phyloP scores from a whole-genome alignment of 2,888 invertebrate genomes.

The Dryococelus australis region DNA sequence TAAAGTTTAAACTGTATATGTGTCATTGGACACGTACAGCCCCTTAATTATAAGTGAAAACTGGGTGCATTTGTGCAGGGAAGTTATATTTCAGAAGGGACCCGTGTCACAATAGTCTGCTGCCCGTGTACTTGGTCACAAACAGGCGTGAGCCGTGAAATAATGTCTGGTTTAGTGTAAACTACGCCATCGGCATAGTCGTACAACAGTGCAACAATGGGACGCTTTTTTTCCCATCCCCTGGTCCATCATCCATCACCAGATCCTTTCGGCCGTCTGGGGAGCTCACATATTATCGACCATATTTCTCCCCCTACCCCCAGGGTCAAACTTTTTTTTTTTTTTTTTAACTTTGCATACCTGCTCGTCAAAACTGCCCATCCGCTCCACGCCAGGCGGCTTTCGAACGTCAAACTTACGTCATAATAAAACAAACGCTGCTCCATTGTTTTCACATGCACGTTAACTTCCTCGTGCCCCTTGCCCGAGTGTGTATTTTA shows the following conservation, averaged over 20 bases:
- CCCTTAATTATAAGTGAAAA: too few relatives aligned
- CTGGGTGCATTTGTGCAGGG: too few relatives aligned
- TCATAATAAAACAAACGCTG: slow-evolving; percentile 1
- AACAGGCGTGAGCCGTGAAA: not conserved
- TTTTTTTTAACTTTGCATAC: not conserved
- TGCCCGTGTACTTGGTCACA: too few relatives aligned
- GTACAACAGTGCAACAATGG: not conserved
- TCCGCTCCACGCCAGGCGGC: not conserved
- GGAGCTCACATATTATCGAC: slow-evolving; percentile 8
- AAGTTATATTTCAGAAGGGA: too few relatives aligned
- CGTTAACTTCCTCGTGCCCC: not conserved
- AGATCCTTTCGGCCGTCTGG: not conserved
- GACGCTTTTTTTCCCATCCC: not conserved
- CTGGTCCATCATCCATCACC: not conserved
- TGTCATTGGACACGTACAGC: too few relatives aligned
- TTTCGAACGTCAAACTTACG: not conserved
- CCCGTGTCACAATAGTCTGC: too few relatives aligned
- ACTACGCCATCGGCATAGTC: not conserved
- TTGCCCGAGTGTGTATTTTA: not conserved
- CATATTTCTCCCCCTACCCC: not conserved
- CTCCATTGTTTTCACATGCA: not conserved
- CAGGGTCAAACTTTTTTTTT: not conserved
- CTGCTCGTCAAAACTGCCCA: not conserved
- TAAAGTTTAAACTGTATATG: too few relatives aligned
- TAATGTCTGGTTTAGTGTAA: not conserved